Evolutionary conservation across 2,888 invertebrate species (phyloP), one percentile per base, ranked within the genome.

Genomic region (Tanytarsus gracilentus): DNA sequence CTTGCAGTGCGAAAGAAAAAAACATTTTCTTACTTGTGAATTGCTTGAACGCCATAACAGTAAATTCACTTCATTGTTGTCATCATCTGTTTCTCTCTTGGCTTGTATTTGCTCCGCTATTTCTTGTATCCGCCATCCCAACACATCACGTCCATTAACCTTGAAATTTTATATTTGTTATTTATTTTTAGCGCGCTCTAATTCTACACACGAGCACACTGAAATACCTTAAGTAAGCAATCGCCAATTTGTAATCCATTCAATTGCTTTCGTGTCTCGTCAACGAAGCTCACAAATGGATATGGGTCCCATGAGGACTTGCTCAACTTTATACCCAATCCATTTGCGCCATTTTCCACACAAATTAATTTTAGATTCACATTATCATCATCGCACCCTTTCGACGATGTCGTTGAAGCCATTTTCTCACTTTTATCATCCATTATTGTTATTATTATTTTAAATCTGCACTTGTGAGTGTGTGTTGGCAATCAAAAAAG

Each of bases 61-160:
- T 29, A 51, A 51, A 51, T 29, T 51, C 11, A 51, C 30, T 51
- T 51, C 29, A 51, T 51, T 51, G 51, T 29, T 51, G 51, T 55
- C 40, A 40, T 55, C 55, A 26, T 55, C 40, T 40, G 55, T 23
- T 40, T 18, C 9, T 30, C 7, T 23, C 26, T 39, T 51, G 27
- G n/a, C n/a, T n/a, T 51, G 51, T 25, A 51, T 51, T 30, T 51
- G 51, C 14, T 51, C 30, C 7, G 51, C 51, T n/a, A 51, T 51
- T 27, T 51, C 51, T 51, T 51, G 51, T 29, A 51, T 51, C n/a
- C 30, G 51, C 30, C 27, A 30, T n/a, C 51, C 51, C 51, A 51
- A 23, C 7, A 27, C 27, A 51, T 51, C 51, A n/a, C 11, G 51
- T 51, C 51, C 51, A 30, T 51, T 53, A 25, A 55, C 55, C 55